Percentiles rank a stretch among this genome's conserved stretches.
These are phyloP conservation scores for Eleginops maclovinus DNA, from an alignment of 2,113 vertebrate genomes.

Conservation along the genomic window DNA sequence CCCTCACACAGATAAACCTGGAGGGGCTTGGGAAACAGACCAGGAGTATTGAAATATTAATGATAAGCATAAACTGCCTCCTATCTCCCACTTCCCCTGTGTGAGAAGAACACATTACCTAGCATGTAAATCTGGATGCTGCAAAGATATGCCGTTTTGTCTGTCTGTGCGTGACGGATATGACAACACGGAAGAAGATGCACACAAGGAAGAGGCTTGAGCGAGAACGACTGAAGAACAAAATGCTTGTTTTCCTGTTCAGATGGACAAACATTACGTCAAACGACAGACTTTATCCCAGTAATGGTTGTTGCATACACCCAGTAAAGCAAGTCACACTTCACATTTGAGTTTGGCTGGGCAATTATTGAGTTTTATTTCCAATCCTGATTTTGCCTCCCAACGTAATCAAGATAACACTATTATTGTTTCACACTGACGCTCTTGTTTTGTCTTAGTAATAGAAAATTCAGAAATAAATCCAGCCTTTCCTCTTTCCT, in stretches of 20 bases:
- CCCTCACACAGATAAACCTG: slow-evolving; percentile 54
- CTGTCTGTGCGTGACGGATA: slow-evolving; percentile 13
- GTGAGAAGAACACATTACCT: slow-evolving; percentile 56
- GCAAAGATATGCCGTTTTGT: slow-evolving; percentile 62
- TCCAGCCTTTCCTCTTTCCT: too few species aligned
- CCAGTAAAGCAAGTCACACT: slow-evolving; percentile 9
- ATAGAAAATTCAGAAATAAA: too few species aligned
- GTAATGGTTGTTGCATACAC: slow-evolving; percentile 26
- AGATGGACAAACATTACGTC: slow-evolving; percentile 12
- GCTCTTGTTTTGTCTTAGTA: too few species aligned
- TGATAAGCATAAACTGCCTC: slow-evolving; percentile 41
- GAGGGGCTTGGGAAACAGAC: slow-evolving; percentile 12
- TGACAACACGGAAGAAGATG: slow-evolving; percentile 33
- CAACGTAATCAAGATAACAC: too few species aligned
- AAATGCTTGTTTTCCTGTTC: slow-evolving; percentile 43
- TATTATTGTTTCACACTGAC: too few species aligned
- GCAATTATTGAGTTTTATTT: too few species aligned
- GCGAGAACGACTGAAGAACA: slow-evolving; percentile 16
- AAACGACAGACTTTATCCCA: slow-evolving; percentile 13
- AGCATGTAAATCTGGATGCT: slow-evolving; percentile 56
- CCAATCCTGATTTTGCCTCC: too few species aligned
- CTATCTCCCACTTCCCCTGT: slow-evolving; percentile 34
- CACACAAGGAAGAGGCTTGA: slow-evolving; percentile 11
- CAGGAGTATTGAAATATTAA: slow-evolving; percentile 64
- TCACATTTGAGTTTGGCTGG: background rate